Conservation (phyloP, 1,140 invertebrate species). For the Ptiloglossa arizonensis region DNA sequence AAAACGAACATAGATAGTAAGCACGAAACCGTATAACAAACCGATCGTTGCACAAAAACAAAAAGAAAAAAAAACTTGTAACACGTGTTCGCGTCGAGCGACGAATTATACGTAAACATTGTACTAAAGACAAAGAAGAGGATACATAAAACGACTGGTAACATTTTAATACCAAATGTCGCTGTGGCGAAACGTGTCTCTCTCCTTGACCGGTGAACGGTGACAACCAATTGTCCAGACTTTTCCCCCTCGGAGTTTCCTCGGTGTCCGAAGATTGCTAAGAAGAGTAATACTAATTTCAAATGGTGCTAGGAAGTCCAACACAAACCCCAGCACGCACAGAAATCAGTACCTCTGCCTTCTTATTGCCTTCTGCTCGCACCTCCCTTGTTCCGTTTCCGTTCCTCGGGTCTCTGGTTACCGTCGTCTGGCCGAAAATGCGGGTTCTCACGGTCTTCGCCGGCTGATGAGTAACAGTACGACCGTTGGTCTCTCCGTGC, state of each 20-base stretch:
- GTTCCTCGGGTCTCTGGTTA: background rate
- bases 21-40: slow-evolving; percentile 18
- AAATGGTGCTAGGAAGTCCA: slow-evolving; percentile 81
- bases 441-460: background rate
- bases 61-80: slow-evolving; percentile 13
- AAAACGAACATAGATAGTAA: background rate
- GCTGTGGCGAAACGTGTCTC: background rate
- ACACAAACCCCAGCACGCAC: slow-evolving; percentile 80
- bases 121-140: slow-evolving; percentile 25
- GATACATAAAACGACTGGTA: slow-evolving; percentile 30
- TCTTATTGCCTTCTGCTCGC: slow-evolving; percentile 62
- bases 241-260: no score
- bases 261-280: slow-evolving; percentile 61
- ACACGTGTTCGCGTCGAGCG: slow-evolving; percentile 16
- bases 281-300: slow-evolving; percentile 82
- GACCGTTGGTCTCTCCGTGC: no score
- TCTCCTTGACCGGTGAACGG: background rate
- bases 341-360: slow-evolving; percentile 81
- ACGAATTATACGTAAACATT: background rate
- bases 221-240: no score
- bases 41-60: slow-evolving; percentile 36
- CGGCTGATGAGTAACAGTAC: no score
- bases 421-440: background rate
- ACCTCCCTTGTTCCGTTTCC: background rate
- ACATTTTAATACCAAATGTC: slow-evolving; percentile 23